phyloP scores from a whole-genome alignment of 92 coral and sea anemone genomes.

The Paramuricea clavata region DNA sequence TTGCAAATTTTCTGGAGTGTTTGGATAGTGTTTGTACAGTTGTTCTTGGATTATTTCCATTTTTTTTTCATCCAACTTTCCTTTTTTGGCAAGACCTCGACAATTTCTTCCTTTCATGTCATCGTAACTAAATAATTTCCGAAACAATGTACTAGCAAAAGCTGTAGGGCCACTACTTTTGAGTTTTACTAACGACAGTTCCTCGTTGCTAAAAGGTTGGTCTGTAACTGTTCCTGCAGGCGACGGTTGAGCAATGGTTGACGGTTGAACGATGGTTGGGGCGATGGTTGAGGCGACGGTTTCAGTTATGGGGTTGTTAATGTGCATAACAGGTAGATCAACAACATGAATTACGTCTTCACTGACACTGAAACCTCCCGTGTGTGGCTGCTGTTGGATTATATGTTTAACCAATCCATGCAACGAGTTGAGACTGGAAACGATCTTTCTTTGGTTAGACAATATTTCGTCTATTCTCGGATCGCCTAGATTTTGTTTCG shows the following conservation, averaged over 20 bases:
- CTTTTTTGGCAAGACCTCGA: not conserved
- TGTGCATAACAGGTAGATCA: not conserved
- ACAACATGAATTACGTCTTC: not conserved
- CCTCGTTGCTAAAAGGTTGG: not conserved
- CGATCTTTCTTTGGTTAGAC: not conserved
- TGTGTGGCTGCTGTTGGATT: not conserved
- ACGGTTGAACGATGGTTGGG: not conserved
- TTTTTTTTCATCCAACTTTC: too few species aligned
- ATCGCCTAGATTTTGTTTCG: not conserved
- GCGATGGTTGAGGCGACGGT: not conserved
- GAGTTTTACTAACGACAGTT: not conserved
- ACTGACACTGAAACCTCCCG: not conserved
- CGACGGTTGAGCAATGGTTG: not conserved
- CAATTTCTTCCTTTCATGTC: slow-evolving; percentile 10
- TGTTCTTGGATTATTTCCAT: too few species aligned
- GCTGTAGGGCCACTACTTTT: slow-evolving; percentile 15
- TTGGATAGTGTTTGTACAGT: too few species aligned
- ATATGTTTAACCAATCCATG: not conserved
- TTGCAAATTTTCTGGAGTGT: too few species aligned
- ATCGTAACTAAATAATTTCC: not conserved
- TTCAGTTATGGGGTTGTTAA: not conserved
- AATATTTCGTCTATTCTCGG: slow-evolving; percentile 6
- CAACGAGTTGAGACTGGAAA: not conserved
- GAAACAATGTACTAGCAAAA: not conserved
- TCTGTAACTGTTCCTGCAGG: not conserved